phyloP scores from a whole-genome alignment of 2,113 vertebrate genomes.

The Myrmecobius fasciatus region DNA sequence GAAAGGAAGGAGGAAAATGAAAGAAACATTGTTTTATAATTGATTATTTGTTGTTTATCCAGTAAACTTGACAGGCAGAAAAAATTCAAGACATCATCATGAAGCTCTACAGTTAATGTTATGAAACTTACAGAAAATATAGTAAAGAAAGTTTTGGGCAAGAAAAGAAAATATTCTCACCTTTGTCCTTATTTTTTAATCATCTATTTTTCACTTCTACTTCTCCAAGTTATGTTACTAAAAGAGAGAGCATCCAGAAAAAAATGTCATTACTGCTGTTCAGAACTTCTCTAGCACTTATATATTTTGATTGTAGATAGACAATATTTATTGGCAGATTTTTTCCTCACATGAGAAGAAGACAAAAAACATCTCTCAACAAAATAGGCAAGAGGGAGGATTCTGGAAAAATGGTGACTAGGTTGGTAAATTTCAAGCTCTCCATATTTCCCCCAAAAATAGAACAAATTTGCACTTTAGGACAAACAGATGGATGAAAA shows the following conservation, averaged over 20 bases:
- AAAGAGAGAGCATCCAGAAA: neutral
- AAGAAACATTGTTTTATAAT: neutral
- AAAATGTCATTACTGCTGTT: neutral
- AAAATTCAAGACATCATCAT: neutral
- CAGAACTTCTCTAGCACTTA: neutral
- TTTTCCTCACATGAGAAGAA: neutral
- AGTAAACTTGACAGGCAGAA: conserved; percentile 12
- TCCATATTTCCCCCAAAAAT: no score
- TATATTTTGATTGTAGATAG: neutral
- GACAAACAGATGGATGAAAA: no score
- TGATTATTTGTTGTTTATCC: neutral
- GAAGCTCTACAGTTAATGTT: neutral
- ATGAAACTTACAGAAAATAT: neutral
- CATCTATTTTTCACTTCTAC: neutral
- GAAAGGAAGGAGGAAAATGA: neutral
- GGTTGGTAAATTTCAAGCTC: no score
- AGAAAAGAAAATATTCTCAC: neutral
- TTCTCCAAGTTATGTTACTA: neutral
- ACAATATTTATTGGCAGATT: neutral
- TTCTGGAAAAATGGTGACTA: no score
- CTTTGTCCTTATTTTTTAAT: neutral
- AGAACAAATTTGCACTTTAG: no score
- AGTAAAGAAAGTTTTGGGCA: neutral
- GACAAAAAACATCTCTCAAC: neutral
- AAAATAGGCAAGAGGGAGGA: neutral